phyloP scores from a whole-genome alignment of 2,888 invertebrate genomes.

The Horisme vitalbata region DNA sequence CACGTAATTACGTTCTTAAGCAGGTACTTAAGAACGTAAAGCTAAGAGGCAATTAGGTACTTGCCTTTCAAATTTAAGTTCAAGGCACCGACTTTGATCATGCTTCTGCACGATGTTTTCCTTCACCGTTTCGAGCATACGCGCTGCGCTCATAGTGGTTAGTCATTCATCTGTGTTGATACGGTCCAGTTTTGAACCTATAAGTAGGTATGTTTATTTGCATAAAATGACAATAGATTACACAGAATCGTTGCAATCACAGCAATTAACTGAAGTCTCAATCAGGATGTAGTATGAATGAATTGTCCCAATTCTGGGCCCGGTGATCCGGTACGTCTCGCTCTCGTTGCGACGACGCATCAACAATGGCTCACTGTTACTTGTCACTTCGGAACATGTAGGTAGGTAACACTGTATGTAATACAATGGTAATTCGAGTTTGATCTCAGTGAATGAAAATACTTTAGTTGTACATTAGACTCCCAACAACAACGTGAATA shows the following conservation, averaged over 20 bases:
- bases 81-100: too few relatives aligned
- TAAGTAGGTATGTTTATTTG: too few relatives aligned
- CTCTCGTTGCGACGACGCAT: slow-evolving; percentile 53
- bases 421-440: slow-evolving; percentile 7
- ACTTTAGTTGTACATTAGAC: too few relatives aligned
- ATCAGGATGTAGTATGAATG: slow-evolving; percentile 53
- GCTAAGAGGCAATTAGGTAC: too few relatives aligned
- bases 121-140: slow-evolving; percentile 6
- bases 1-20: too few relatives aligned
- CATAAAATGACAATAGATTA: too few relatives aligned
- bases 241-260: background rate
- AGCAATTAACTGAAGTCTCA: slow-evolving; percentile 39
- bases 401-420: slow-evolving; percentile 4
- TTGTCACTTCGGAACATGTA: slow-evolving; percentile 44
- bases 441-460: too few relatives aligned
- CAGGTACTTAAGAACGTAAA: too few relatives aligned
- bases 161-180: slow-evolving; percentile 6
- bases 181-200: background rate
- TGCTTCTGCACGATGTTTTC: background rate
- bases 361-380: slow-evolving; percentile 48
- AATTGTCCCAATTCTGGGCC: slow-evolving; percentile 52
- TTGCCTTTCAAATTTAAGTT: too few relatives aligned
- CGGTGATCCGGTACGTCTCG: slow-evolving; percentile 59
- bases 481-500: too few relatives aligned
- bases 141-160: too few relatives aligned